Evolutionary conservation across 2,797 vertebrate species (phyloP), one percentile per base, ranked within the genome.

Genomic region (Xenopus petersii): DNA sequence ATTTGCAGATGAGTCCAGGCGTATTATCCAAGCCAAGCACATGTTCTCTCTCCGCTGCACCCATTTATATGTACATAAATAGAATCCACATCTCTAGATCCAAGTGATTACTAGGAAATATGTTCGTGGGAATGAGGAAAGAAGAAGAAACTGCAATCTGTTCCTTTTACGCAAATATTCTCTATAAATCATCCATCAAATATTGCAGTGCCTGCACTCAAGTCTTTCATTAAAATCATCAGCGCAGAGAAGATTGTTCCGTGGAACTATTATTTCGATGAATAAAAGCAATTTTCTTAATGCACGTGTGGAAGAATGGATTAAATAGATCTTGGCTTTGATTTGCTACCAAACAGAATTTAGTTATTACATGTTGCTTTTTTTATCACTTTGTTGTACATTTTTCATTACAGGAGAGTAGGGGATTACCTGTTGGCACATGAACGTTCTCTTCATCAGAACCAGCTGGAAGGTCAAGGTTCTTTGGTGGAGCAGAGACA

Each of bases 201-300:
- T 66, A 65, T 26, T 64, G 54, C 42, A 65, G 65, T 74, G 54
- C 47, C 64, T 74, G 68, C 74, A 46, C 60, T 74, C 36, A 54
- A 65, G 59, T 54, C 46, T 74, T 73, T 73, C 70, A 79, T 79
- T 79, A 79, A 60, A 69, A 74, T 60, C 55, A 16, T 15, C 67
- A 15, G 21, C 56, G 60, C 69, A 74, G 46, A 9, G 33, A 70
- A 65, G 54, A 55, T 17, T 70, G 71, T 67, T 54, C 54, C 73
- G n/a, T 1, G 61, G 64, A 46, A 67, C 46, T 61, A 69, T 79
- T 66, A 70, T 65, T 46, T 21, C 70, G 61, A 79, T 74, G 71
- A 54, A 78, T 73, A 73, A 69, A 79, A 79, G 76, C 65, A 51
- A 79, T 79, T 70, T 73, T 49, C 66, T 64, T 74, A 79, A 79